Conservation (phyloP, 2,113 vertebrate genomes). For the Neotoma lepida region DNA sequence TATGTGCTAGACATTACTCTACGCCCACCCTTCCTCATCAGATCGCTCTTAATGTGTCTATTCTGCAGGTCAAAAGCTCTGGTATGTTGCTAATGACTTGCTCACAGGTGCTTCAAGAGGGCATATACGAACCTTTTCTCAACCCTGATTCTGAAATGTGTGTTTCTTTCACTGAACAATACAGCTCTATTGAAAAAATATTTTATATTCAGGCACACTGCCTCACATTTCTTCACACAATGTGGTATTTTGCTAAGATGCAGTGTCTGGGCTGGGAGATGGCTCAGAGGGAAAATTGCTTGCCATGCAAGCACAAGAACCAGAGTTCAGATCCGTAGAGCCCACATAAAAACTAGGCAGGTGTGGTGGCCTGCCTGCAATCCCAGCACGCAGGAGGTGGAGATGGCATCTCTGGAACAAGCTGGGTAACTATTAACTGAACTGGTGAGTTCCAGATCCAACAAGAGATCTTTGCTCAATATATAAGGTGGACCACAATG, state of each 20-base stretch:
- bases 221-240: neutral
- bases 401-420: neutral
- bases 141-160: neutral
- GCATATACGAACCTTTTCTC: neutral
- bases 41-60: neutral
- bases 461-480: neutral
- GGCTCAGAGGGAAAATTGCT: neutral
- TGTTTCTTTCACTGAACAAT: conserved; percentile 23
- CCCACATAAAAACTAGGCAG: neutral
- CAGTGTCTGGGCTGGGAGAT: neutral
- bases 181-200: neutral
- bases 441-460: neutral
- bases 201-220: neutral
- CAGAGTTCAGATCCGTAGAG: neutral
- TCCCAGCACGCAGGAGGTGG: neutral
- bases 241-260: neutral
- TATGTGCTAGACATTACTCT: neutral
- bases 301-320: neutral
- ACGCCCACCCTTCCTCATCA: neutral
- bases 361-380: neutral
- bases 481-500: neutral
- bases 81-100: neutral
- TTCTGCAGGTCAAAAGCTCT: neutral
- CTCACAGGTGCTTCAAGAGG: neutral
- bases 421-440: neutral